phyloP scores from a whole-genome alignment of 2,888 invertebrate genomes.

The Dolichomitus sp. region DNA sequence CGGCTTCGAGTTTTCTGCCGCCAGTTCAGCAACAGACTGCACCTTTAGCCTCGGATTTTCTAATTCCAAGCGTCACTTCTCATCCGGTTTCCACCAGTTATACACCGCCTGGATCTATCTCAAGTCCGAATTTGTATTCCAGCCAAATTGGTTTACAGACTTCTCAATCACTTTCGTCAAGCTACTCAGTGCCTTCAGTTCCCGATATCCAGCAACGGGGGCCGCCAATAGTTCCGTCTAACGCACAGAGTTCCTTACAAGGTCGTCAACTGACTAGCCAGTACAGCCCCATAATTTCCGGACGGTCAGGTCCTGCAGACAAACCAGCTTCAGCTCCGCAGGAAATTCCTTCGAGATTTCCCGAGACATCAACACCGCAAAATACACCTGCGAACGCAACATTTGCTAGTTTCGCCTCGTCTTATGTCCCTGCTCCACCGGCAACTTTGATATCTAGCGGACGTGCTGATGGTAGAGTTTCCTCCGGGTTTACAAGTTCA shows the following conservation, averaged over 20 bases:
- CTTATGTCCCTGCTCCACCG: conserved; percentile 56
- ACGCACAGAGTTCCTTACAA: conserved; percentile 8
- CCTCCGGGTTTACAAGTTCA: conserved; percentile 20
- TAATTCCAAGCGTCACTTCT: conserved; percentile 47
- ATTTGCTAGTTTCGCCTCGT: conserved; percentile 74
- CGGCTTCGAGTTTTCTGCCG: conserved; percentile 36
- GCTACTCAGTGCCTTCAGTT: conserved; percentile 29
- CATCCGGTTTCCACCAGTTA: conserved; percentile 26
- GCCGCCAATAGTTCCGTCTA: neutral
- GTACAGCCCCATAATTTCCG: conserved; percentile 36
- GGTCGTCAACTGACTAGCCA: conserved; percentile 23
- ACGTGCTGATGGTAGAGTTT: conserved; percentile 13
- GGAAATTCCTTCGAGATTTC: conserved; percentile 76
- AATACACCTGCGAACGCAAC: conserved; percentile 82
- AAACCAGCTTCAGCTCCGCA: conserved; percentile 70
- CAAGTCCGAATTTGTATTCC: conserved; percentile 32
- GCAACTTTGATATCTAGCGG: conserved; percentile 12
- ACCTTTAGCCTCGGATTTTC: conserved; percentile 45
- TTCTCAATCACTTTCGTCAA: conserved; percentile 44
- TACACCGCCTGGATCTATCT: conserved; percentile 20
- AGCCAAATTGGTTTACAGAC: conserved; percentile 21
- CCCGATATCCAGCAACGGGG: neutral
- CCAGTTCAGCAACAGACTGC: conserved; percentile 34
- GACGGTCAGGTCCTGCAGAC: conserved; percentile 44
- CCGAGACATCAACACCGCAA: conserved; percentile 82